Base-by-base conservation (phyloP, 2,888 invertebrate species). In the Melanargia galathea region DNA sequence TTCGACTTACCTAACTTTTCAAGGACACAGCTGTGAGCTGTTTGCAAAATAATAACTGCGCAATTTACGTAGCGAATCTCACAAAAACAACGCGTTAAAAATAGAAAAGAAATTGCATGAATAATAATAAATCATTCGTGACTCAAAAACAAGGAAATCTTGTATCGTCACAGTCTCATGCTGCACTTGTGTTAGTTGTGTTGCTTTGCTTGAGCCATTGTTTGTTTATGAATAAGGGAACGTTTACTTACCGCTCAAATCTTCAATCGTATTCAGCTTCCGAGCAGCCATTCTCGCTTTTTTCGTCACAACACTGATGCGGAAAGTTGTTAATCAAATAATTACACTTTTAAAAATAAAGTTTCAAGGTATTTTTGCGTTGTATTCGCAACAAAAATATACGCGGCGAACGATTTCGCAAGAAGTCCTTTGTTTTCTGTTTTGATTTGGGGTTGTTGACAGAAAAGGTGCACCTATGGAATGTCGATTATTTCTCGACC, bases 211-310 rank as follows among this genome's bases (percentile, higher is more conserved):
- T 52, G 72, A 67, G 72, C 70, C 73, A 76, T 78, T 84, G 82
- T 83, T 84, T 86, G 84, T 84, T 77, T 83, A 82, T 74, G 69
- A 73, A 66, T n/a, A 58, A 64, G 35, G n/a, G 35, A 66, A 66
- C 13, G 45, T 22, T 46, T 4, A 82, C 90, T 90, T 73, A 92
- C 91, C 91, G 76, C 90, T 90, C 58, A 92, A 72, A 78, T 91
- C 91, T 79, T 92, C 92, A 72, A 90, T 81, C 61, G 90, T 91
- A 71, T 90, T 91, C 75, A 91, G 79, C 74, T 92, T 92, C 73
- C 86, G 79, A 64, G 88, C 77, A 70, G 90, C 83, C 92, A 92
- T 92, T 77, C 81, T 83, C 69, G 68, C 16, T 59, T 61, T 24
- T 49, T 66, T 46, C 30, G 11, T 16, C 67, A 67, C 65, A 63